Evolutionary conservation across 2,113 vertebrate genomes (phyloP).

Genomic region (Salminus brasiliensis): DNA sequence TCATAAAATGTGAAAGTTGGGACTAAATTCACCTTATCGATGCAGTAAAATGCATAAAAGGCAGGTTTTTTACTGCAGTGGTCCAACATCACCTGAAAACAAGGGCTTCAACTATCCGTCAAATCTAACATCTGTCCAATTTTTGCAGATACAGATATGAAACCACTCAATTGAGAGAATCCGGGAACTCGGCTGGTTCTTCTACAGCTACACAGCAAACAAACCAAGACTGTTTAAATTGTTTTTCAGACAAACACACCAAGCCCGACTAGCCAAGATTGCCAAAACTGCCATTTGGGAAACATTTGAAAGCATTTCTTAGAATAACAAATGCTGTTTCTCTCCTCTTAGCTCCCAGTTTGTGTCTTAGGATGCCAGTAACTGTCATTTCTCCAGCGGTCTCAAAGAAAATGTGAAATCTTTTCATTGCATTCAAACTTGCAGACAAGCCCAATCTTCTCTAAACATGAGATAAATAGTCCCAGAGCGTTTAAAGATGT

Average conservation of each 20-base stretch:
- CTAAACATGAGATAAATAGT: conserved; percentile 26
- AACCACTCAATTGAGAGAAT: too few species aligned
- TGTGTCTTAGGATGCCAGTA: conserved; percentile 23
- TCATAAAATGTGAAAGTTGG: too few species aligned
- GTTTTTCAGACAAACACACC: background rate
- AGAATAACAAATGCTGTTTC: background rate
- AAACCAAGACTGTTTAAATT: background rate
- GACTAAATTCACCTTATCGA: too few species aligned
- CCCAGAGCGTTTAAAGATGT: conserved; percentile 12
- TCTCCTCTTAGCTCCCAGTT: conserved; percentile 18
- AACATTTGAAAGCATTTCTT: background rate
- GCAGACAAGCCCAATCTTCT: conserved; percentile 14
- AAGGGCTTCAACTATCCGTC: too few species aligned
- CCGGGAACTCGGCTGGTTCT: too few species aligned
- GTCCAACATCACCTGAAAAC: too few species aligned
- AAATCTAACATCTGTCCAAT: too few species aligned
- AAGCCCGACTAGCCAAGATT: background rate
- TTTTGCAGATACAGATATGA: too few species aligned
- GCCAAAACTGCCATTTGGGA: background rate
- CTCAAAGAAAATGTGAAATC: conserved; percentile 24
- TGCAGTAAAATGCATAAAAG: too few species aligned
- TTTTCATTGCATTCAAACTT: conserved; percentile 26
- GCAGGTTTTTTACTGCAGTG: too few species aligned
- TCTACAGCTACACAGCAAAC: too few species aligned
- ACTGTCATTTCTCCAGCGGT: conserved; percentile 32